Conservation (phyloP, 1,140 invertebrate species). For the Magallana angulata region DNA sequence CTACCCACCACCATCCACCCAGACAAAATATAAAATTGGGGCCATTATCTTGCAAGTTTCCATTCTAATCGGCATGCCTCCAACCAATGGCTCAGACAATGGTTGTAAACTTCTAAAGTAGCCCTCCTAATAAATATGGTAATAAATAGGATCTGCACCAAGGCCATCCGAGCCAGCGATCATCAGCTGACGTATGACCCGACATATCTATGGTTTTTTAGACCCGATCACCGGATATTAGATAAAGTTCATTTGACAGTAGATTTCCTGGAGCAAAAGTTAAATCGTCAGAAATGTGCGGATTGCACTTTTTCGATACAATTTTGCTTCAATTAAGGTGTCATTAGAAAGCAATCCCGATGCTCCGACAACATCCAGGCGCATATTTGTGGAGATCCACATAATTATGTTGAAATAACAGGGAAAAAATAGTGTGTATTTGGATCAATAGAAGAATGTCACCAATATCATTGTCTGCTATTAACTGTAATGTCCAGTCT, state of each 20-base stretch:
- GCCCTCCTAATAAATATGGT: background rate
- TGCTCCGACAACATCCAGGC: constrained; percentile 11
- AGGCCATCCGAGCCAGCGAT: background rate
- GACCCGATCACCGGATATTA: constrained; percentile 19
- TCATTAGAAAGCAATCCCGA: constrained; percentile 35
- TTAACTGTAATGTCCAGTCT: background rate
- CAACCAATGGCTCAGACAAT: background rate
- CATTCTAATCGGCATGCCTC: background rate
- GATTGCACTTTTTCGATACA: constrained; percentile 35
- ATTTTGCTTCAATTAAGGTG: constrained; percentile 15
- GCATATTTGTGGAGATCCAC: constrained; percentile 18
- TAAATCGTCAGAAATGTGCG: constrained; percentile 32
- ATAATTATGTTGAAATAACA: constrained; percentile 1
- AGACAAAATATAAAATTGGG: background rate
- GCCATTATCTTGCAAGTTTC: background rate
- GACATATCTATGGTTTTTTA: constrained; percentile 24
- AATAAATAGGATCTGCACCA: background rate
- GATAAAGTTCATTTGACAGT: constrained; percentile 31
- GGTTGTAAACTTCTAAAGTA: background rate
- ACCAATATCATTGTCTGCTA: background rate
- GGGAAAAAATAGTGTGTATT: constrained; percentile 9
- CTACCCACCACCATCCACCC: no score
- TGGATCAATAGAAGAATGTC: constrained; percentile 7
- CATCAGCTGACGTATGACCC: background rate
- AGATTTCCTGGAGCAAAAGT: constrained; percentile 27